Percentiles rank a stretch among this genome's conserved stretches.
Evolutionary conservation across 2,113 vertebrate species (phyloP).

Genomic region (Aspidoscelis tigris): DNA sequence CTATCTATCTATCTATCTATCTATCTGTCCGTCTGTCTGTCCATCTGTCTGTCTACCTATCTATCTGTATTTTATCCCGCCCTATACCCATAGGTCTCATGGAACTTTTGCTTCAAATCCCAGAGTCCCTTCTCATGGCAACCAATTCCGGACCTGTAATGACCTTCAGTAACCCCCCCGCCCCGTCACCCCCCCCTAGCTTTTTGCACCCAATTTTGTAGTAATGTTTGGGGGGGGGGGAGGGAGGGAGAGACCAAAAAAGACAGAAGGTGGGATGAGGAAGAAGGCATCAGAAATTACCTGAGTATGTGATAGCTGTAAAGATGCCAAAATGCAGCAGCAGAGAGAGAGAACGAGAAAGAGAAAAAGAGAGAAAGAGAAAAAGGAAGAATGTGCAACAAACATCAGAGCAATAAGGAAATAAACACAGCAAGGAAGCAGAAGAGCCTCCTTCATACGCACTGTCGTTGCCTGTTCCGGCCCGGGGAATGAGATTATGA

Average conservation of each 20-base stretch:
- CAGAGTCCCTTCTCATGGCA: not conserved
- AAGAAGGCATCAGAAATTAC: conserved; percentile 85
- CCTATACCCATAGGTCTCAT: too few relatives aligned
- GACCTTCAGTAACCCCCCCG: conserved; percentile 14
- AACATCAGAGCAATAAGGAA: conserved; percentile 86
- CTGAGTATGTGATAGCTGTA: conserved; percentile 99
- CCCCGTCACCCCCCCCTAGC: not conserved
- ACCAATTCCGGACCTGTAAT: not conserved
- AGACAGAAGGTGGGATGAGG: conserved; percentile 72
- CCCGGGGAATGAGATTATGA: conserved; percentile 17
- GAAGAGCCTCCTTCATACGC: conserved; percentile 30
- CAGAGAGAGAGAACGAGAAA: conserved; percentile 70
- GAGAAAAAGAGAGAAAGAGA: conserved; percentile 68
- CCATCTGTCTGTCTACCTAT: too few relatives aligned
- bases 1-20: too few relatives aligned
- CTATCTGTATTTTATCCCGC: too few relatives aligned
- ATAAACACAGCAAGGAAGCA: conserved; percentile 70
- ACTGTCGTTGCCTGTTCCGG: conserved; percentile 34
- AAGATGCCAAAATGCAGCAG: conserved; percentile 88
- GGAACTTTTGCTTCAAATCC: too few relatives aligned
- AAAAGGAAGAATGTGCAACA: conserved; percentile 88
- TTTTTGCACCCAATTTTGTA: conserved; percentile 43
- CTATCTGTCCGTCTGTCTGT: too few relatives aligned
- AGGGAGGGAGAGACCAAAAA: conserved; percentile 24
- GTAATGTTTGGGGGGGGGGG: conserved; percentile 55